phyloP scores from a whole-genome alignment of 2,797 vertebrate species.

The Thalassophryne amazonica region DNA sequence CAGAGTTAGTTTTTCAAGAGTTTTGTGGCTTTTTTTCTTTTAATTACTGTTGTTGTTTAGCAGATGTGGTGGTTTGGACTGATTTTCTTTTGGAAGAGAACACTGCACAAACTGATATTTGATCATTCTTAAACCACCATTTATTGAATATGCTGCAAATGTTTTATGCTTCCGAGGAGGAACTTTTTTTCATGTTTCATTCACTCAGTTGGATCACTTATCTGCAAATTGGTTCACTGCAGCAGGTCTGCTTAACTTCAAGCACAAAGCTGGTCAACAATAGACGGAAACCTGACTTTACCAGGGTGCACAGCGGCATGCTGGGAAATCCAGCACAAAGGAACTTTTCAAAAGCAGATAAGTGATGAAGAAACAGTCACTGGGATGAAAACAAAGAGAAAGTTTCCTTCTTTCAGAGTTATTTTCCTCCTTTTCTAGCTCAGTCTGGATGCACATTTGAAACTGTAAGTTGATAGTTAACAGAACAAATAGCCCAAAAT shows the following conservation, averaged over 20 bases:
- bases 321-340: slow-evolving; percentile 58
- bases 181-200: no score
- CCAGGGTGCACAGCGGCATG: slow-evolving; percentile 42
- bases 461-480: neutral
- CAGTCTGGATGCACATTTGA: neutral
- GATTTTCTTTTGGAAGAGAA: no score
- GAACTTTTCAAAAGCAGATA: slow-evolving; percentile 56
- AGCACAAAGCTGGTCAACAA: slow-evolving; percentile 62
- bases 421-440: slow-evolving; percentile 34
- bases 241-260: slow-evolving; percentile 18
- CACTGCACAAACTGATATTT: no score
- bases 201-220: slow-evolving; percentile 8
- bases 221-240: neutral
- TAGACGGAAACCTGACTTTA: slow-evolving; percentile 67
- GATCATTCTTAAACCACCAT: no score
- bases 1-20: no score
- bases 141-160: no score
- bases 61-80: no score
- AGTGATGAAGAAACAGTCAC: slow-evolving; percentile 20
- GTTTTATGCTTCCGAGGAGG: no score
- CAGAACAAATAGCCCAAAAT: neutral
- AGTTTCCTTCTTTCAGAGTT: slow-evolving; percentile 72
- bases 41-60: no score
- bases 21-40: no score
- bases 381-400: slow-evolving; percentile 52